Evolutionary conservation across 1,140 invertebrate species (phyloP), one percentile per base, ranked within the genome.

Genomic region (Bombus turneri): DNA sequence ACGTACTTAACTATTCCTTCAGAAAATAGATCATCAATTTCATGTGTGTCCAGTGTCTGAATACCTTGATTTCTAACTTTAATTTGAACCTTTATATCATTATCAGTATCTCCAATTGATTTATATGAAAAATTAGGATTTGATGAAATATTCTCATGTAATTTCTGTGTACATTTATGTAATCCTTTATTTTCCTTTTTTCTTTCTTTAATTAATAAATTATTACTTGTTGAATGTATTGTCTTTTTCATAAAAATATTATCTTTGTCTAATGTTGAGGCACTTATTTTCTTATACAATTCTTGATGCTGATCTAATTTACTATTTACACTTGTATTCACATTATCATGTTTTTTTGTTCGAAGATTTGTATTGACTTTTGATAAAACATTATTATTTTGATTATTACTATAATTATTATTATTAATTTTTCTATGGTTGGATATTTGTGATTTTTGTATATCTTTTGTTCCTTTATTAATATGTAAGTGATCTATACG

Each of bases 401-500:
- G 90, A 62, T 91, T 85, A 47, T 28, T 18, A 47, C n/a, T 22
- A 73, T 5, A 5, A n/a, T 73, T 73, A 43, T 25, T 37, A 10
- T 28, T 41, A 43, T 15, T 47, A 22, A n/a, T 64, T 31, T 74
- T 90, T 81, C 90, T 57, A 77, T 81, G 69, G 53, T 86, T 91
- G 12, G 81, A 68, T 39, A 89, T 13, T 53, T 90, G 86, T 57
- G 89, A 47, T 72, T 92, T 91, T 75, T 93, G 77, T 43, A 90
- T 57, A 71, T 92, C 87, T 8, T 89, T 86, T 34, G 83, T 75
- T 64, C 92, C 91, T 74, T 91, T 92, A 53, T 86, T 89, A 0
- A 80, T 74, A 73, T 94, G 92, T 84, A 89, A 91, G 86, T 94
- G 89, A 78, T 94, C 92, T 90, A 95, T 94, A 76, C 90, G 91